Evolutionary conservation across 2,888 invertebrate species (phyloP).

Genomic region (Nephrocerus scutellatus): DNA sequence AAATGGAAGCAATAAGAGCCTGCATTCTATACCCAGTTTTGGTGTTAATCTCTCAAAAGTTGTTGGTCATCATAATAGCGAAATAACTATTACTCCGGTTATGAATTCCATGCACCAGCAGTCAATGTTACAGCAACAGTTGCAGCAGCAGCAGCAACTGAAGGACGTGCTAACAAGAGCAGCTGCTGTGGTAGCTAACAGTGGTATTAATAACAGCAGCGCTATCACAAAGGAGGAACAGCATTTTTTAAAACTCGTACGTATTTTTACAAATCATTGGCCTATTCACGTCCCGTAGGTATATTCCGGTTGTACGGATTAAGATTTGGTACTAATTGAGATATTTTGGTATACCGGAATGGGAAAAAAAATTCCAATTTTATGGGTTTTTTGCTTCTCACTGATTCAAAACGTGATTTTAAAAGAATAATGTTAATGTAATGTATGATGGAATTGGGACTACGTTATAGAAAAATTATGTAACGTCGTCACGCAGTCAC

Average conservation of each 20-base stretch:
- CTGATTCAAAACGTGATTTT: too few relatives aligned
- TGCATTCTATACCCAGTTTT: constrained; percentile 17
- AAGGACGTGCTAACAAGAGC: constrained; percentile 20
- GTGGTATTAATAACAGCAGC: constrained; percentile 14
- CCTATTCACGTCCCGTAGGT: too few relatives aligned
- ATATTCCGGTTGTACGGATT: too few relatives aligned
- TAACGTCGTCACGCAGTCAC: too few relatives aligned
- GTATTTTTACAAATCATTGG: too few relatives aligned
- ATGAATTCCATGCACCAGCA: constrained; percentile 26
- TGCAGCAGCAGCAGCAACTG: constrained; percentile 22
- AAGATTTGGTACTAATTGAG: too few relatives aligned
- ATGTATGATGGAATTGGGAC: too few relatives aligned
- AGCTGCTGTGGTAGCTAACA: constrained; percentile 16
- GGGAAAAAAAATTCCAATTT: too few relatives aligned
- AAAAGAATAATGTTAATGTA: too few relatives aligned
- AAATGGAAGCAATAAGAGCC: constrained; percentile 3
- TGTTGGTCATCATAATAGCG: constrained; percentile 49
- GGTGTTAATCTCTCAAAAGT: constrained; percentile 45
- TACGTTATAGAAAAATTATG: too few relatives aligned
- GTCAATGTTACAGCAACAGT: constrained; percentile 24
- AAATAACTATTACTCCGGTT: constrained; percentile 58
- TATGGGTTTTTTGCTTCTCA: too few relatives aligned
- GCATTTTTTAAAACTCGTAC: constrained; percentile 24
- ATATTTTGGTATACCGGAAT: too few relatives aligned
- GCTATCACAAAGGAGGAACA: constrained; percentile 23